A percentile compares a stretch with the other conserved stretches of the same genome.
Evolutionary conservation across 2,113 vertebrate genomes (phyloP).

Genomic region (Sturnira hondurensis): DNA sequence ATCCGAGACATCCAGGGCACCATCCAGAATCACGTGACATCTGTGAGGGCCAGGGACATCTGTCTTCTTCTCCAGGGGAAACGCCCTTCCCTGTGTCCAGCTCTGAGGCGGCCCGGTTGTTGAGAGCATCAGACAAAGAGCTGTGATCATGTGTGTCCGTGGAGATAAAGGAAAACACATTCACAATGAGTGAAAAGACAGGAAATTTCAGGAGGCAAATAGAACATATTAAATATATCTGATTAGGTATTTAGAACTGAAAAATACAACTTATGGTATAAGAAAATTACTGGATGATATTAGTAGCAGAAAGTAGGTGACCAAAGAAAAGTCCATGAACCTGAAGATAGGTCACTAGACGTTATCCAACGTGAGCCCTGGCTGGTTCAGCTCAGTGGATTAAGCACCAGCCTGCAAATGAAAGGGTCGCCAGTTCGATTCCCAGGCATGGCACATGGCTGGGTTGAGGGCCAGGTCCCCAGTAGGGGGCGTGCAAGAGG

Average conservation of each 20-base stretch:
- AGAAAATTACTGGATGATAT: background rate
- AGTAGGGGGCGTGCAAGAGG: too few relatives aligned
- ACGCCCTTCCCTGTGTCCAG: background rate
- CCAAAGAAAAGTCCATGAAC: background rate
- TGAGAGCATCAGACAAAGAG: too few relatives aligned
- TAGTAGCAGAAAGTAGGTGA: background rate
- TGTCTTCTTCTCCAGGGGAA: background rate
- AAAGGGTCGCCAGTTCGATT: too few relatives aligned
- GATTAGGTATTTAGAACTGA: background rate
- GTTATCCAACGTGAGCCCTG: background rate
- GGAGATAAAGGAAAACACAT: background rate
- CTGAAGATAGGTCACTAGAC: background rate
- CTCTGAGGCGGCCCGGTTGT: background rate
- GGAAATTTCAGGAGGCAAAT: background rate
- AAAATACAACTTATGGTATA: background rate
- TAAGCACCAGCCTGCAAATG: too few relatives aligned
- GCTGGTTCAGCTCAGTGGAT: too few relatives aligned
- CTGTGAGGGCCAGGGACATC: background rate
- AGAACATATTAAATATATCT: background rate
- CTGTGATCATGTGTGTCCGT: fast-evolving
- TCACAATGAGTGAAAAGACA: background rate
- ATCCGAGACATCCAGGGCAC: fast-evolving
- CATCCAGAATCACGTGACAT: fast-evolving
- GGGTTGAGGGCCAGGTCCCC: too few relatives aligned
- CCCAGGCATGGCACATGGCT: too few relatives aligned